Percentiles rank a stretch among this genome's conserved stretches.
These are phyloP conservation scores for Cladorhizidae sp. DNA, from an alignment of 37 sponge, comb jelly and placozoan genomes.

Conservation along the genomic window DNA sequence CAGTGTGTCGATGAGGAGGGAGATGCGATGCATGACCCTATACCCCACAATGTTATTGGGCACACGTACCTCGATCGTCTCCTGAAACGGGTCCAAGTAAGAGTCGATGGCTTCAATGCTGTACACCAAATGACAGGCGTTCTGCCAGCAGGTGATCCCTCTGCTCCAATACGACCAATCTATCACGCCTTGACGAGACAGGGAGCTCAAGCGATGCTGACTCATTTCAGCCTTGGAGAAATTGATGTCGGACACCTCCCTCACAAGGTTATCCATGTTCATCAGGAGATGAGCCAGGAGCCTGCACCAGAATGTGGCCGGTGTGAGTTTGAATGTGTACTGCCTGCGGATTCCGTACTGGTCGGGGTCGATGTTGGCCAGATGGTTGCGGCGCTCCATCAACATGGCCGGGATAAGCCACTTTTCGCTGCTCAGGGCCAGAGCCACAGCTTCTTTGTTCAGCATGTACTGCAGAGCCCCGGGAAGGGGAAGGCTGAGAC, in stretches of 20 bases:
- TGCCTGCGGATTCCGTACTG: constrained; percentile 44
- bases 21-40: constrained; percentile 40
- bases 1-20: constrained; percentile 46
- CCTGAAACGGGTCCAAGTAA: constrained; percentile 3
- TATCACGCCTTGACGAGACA: background rate
- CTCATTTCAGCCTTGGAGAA: background rate
- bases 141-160: constrained; percentile 46
- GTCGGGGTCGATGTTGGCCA: background rate
- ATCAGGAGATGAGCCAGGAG: constrained; percentile 58
- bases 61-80: constrained; percentile 51
- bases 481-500: constrained; percentile 10
- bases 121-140: constrained; percentile 34
- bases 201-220: background rate
- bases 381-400: background rate
- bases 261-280: constrained; percentile 26
- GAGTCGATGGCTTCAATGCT: constrained; percentile 34
- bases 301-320: constrained; percentile 41
- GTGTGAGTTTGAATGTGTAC: constrained; percentile 39
- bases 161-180: constrained; percentile 63
- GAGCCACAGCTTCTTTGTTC: constrained; percentile 31
- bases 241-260: constrained; percentile 1
- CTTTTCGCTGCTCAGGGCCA: constrained; percentile 42
- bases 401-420: constrained; percentile 45
- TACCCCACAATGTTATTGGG: constrained; percentile 45
- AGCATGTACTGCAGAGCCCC: constrained; percentile 21